Evolutionary conservation across 2,888 invertebrate genomes (phyloP), one percentile per base, ranked within the genome.

Genomic region (Tyria jacobaeae): DNA sequence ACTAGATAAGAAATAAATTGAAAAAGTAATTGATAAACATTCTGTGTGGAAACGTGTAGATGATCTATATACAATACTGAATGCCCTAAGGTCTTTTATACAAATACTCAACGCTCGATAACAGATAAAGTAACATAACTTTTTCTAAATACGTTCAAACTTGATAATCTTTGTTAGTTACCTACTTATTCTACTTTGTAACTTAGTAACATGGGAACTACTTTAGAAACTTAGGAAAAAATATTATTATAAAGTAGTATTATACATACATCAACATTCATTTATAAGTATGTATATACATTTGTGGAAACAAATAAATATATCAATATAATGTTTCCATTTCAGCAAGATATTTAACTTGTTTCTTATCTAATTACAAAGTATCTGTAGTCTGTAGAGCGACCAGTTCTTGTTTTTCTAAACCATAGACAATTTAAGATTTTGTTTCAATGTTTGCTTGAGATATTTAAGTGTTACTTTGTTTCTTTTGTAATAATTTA

Each of bases 1-100:
- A 10, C 4, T 57, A 48, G n/a, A 39, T 58, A 44, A 57, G 44
- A 55, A 49, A n/a, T n/a, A n/a, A n/a, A n/a, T n/a, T n/a, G 17
- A 35, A 48, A 44, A 10, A 34, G 15, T 35, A n/a, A n/a, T 15
- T 35, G 17, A 31, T 12, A 5, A 3, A 1, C 17, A 21, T 21
- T 21, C 34, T 2, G 21, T 27, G 6, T 35, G 14, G 14, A 49
- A 49, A 10, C n/a, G 14, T 57, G 37, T 24, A 27, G 3, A 5
- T 37, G n/a, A 15, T 14, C 12, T 24, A 5, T 27, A 15, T 3
- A 15, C 34, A 21, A 17, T 12, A 44, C 44, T 21, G 27, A 6
- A 27, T 27, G 6, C 6, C 6, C 27, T 31, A 44, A 44, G 21
- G 44, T 12, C 7, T 31, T 31, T 31, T 31, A 1, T 21, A 3